A percentile compares a stretch with the other conserved stretches of the same genome.
Evolutionary conservation across 2,888 invertebrate species (phyloP).

Genomic region (Beris morrisii): DNA sequence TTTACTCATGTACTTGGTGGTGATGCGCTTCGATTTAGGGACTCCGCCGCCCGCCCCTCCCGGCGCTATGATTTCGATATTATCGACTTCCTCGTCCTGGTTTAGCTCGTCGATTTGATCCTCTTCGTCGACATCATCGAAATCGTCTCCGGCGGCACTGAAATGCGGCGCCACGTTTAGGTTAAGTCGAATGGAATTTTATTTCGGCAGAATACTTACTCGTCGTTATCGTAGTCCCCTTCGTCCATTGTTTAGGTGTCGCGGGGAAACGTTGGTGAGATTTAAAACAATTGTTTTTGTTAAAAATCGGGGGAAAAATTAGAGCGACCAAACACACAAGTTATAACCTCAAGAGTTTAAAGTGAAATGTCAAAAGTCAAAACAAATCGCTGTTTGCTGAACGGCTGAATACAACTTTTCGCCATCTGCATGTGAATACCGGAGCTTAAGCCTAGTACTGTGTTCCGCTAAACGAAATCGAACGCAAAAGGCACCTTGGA

Average conservation of each 20-base stretch:
- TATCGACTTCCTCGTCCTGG: constrained; percentile 84
- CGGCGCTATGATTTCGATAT: constrained; percentile 79
- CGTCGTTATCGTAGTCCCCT: constrained; percentile 83
- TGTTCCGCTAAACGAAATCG: no score
- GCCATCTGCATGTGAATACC: constrained; percentile 4
- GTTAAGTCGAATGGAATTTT: constrained; percentile 4
- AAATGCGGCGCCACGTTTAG: constrained; percentile 36
- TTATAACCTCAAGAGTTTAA: background rate
- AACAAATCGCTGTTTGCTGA: constrained; percentile 8
- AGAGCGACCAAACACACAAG: background rate
- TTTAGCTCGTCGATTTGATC: constrained; percentile 86
- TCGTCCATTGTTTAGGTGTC: constrained; percentile 68
- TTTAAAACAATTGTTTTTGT: background rate
- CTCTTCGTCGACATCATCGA: constrained; percentile 87
- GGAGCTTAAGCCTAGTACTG: background rate
- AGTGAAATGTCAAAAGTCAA: constrained; percentile 8
- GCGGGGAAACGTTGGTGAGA: background rate
- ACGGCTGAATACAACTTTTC: background rate
- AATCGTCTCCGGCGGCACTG: constrained; percentile 77
- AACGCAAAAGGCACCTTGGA: no score
- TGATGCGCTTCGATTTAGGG: constrained; percentile 86
- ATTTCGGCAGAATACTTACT: constrained; percentile 59
- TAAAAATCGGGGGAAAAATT: background rate
- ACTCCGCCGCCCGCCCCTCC: constrained; percentile 81
- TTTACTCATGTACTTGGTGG: constrained; percentile 98